Evolutionary conservation across 2,888 invertebrate species (phyloP), one percentile per base, ranked within the genome.

Genomic region (Gandaritis pyraliata): DNA sequence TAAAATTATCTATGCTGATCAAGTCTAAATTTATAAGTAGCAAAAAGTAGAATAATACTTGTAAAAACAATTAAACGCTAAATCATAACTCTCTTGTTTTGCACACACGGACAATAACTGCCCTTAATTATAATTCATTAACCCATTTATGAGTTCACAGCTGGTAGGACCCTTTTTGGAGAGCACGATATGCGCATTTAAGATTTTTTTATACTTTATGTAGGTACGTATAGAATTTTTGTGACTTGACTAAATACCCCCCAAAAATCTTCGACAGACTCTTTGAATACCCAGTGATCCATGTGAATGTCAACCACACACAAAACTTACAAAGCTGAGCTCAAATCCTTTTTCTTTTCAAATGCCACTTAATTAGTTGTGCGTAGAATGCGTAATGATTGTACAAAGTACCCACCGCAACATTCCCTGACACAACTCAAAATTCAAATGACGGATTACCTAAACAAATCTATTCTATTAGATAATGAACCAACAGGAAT

Each of bases 401-500:
- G 2, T 49, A 30, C 45, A 39, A 43, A 45, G 45, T 52, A 13
- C n/a, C n/a, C n/a, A n/a, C 16, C 48, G 43, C 43, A n/a, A 39
- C 51, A 38, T 50, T 48, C 47, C 36, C 18, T 48, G 55, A 30
- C 48, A 33, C 36, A 52, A 64, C 51, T 55, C n/a, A 36, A 57
- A 56, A 63, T 58, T 55, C 55, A 50, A 58, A 56, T 57, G 52
- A 60, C 29, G 11, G 18, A 64, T 64, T 64, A 55, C 47, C 18
- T 49, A 64, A 59, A 52, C 64, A 56, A 64, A 59, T 59, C 47
- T 49, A 47, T 55, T 55, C 53, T 41, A 50, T 46, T 46, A 54
- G 33, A 10, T 64, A 59, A 64, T 64, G 56, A 57, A 65, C 69
- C 69, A 69, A 69, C 65, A 67, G 69, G 74, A 72, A 75, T 68